A percentile compares a stretch with the other conserved stretches of the same genome.
phyloP scores from a whole-genome alignment of 2,888 invertebrate species.

The Lottia scabra region DNA sequence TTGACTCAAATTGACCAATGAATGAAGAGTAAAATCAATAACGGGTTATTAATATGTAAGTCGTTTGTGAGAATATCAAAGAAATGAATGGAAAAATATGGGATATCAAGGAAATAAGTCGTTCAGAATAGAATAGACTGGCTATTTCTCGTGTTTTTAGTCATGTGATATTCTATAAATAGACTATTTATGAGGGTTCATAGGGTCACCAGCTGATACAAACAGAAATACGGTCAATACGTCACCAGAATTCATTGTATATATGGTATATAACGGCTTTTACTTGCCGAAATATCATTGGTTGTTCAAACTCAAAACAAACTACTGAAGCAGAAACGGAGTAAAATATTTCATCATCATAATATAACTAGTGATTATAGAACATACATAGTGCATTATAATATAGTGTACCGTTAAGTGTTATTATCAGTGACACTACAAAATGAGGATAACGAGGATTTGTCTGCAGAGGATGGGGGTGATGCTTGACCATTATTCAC shows the following conservation, averaged over 20 bases:
- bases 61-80: no score
- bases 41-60: no score
- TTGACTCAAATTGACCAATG: no score
- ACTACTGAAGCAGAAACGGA: background rate
- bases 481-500: conserved; percentile 77
- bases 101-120: no score
- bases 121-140: no score
- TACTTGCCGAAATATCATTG: background rate
- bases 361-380: background rate
- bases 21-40: no score
- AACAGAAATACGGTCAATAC: background rate
- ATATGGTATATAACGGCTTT: background rate
- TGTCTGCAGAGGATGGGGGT: conserved; percentile 23
- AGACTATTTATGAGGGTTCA: background rate
- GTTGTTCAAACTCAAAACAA: background rate
- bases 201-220: conserved; percentile 1
- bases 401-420: background rate
- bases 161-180: background rate
- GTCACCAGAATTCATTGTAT: background rate
- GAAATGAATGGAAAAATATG: no score
- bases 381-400: background rate
- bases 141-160: no score
- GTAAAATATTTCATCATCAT: background rate
- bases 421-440: background rate
- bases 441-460: conserved; percentile 23